Evolutionary conservation across 1,140 invertebrate genomes (phyloP), one percentile per base, ranked within the genome.

Genomic region (Colletes latitarsis): DNA sequence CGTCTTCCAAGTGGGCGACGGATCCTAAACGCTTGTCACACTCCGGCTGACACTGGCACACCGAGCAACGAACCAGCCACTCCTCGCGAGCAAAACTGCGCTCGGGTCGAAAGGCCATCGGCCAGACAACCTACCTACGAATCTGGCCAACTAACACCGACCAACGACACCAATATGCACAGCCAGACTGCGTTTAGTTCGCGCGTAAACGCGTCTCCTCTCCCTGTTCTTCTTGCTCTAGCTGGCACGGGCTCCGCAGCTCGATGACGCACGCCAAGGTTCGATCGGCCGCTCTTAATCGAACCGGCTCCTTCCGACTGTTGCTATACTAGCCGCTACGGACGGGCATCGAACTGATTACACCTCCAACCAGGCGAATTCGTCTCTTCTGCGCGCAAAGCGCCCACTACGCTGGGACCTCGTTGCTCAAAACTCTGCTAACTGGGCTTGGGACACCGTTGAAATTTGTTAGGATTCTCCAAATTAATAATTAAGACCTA

Each of bases 91-190:
- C 19, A 57, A 86, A 86, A 86, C 81, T 86, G 81, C 68, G 17
- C 60, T 80, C 73, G 83, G 88, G 88, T 88, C 86, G 82, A 85
- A 86, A 86, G 89, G 89, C 84, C 88, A 89, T 89, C 84, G 86
- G 88, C 89, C 88, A 89, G 89, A 89, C 86, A 83, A 86, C 88
- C 88, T 87, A 87, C 82, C 87, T 88, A 88, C 84, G 78, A 86
- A 88, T 85, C 84, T 86, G 86, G 88, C 88, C 80, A 88, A 85
- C 88, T 74, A 89, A 82, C 77, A 86, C 73, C 72, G 74, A 81
- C 66, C 66, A 17, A 58, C 69, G 62, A 63, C 72, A 72, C 68
- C 79, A 66, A 79, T 41, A n/a, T 43, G 66, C 76, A 72, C 49
- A 69, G 57, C 72, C 67, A 82, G 81, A 77, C 81, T 57, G 58